Evolutionary conservation across 2,797 vertebrate species (phyloP).

Genomic region (Thaleichthys pacificus): DNA sequence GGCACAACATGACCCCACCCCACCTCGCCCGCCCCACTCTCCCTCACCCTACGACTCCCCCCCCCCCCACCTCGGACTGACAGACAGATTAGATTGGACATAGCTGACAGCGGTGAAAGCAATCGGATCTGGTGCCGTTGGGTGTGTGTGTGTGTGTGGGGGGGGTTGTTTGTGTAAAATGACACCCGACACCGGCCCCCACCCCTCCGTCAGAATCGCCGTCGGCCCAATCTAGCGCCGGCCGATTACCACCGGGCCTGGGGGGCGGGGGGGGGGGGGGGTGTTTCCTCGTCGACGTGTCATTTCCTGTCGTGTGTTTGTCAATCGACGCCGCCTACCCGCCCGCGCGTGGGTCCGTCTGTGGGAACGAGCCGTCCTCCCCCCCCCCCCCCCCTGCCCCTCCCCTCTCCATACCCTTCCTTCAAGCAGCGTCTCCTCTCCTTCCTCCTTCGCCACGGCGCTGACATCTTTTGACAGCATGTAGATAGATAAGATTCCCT

Average conservation of each 20-base stretch:
- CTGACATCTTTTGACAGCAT: constrained; percentile 81
- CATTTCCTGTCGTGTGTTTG: constrained; percentile 85
- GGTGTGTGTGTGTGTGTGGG: constrained; percentile 71
- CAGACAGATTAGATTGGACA: constrained; percentile 84
- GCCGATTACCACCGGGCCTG: constrained; percentile 77
- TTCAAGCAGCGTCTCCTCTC: constrained; percentile 70
- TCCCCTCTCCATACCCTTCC: constrained; percentile 67
- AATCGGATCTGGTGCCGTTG: constrained; percentile 79
- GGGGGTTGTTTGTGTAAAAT: constrained; percentile 80
- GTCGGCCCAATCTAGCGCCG: constrained; percentile 74
- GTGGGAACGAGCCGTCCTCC: neutral
- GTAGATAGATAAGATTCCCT: constrained; percentile 79
- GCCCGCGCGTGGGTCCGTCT: constrained; percentile 30
- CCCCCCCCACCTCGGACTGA: constrained; percentile 71
- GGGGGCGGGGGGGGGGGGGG: constrained; percentile 48
- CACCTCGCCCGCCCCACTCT: neutral
- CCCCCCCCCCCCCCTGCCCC: constrained; percentile 40
- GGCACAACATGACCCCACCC: constrained; percentile 30
- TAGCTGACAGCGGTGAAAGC: constrained; percentile 75
- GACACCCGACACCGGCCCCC: constrained; percentile 63
- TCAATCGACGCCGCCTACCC: constrained; percentile 71
- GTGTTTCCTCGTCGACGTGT: constrained; percentile 75
- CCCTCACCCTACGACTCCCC: constrained; percentile 42
- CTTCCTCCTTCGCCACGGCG: constrained; percentile 71
- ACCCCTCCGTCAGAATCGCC: constrained; percentile 67